Percentiles rank a stretch among this genome's conserved stretches.
These are phyloP conservation scores for Osmerus eperlanus DNA, from an alignment of 2,113 vertebrate genomes.

Conservation along the genomic window DNA sequence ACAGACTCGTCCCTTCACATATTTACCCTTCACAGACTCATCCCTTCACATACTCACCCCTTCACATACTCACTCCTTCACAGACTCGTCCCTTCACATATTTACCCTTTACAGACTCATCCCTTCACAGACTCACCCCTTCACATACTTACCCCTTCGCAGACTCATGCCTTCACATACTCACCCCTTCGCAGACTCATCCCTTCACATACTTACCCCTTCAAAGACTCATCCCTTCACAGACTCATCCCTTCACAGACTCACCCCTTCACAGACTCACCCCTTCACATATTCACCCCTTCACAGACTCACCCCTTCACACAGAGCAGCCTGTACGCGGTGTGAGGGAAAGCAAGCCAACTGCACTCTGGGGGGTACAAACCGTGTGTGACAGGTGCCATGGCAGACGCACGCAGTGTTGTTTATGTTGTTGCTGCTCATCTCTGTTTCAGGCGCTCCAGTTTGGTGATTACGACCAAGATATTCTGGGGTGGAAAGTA, in stretches of 20 bases:
- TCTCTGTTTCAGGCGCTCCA: constrained; percentile 83
- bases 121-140: constrained; percentile 12
- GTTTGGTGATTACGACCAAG: constrained; percentile 98
- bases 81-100: constrained; percentile 14
- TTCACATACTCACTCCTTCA: not conserved
- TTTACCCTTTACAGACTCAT: constrained; percentile 7
- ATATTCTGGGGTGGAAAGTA: constrained; percentile 99
- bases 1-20: too few species aligned
- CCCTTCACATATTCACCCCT: constrained; percentile 8
- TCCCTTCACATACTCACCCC: too few species aligned
- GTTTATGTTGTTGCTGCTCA: constrained; percentile 4
- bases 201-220: not conserved
- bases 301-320: not conserved
- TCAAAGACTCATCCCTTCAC: constrained; percentile 7
- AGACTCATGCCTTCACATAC: not conserved
- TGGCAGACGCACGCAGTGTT: not conserved
- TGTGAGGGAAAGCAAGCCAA: too few species aligned
- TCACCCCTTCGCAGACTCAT: not conserved
- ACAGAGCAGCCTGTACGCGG: too few species aligned
- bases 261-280: constrained; percentile 17
- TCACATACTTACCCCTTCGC: constrained; percentile 11
- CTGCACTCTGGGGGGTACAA: too few species aligned
- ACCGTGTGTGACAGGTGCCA: too few species aligned
- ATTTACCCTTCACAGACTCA: constrained; percentile 11
- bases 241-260: constrained; percentile 12